phyloP scores from a whole-genome alignment of 1,140 invertebrate species.

The Platyscapa corneri region DNA sequence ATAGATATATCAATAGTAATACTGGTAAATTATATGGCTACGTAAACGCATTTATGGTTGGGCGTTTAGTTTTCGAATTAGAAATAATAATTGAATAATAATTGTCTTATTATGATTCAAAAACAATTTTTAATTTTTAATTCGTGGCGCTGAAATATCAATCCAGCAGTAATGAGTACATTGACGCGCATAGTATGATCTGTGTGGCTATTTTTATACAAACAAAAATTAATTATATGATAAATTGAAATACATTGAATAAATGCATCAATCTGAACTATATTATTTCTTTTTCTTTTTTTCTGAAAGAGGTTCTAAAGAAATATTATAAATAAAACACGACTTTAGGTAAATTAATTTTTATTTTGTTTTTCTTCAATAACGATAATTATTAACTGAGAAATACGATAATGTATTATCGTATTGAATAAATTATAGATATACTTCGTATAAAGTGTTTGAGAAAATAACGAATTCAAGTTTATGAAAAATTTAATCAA shows the following conservation, averaged over 20 bases:
- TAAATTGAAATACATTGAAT: slow-evolving; percentile 29
- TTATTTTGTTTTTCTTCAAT: neutral
- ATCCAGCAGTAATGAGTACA: neutral
- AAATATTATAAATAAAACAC: neutral
- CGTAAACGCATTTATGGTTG: slow-evolving; percentile 55
- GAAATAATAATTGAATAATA: no score
- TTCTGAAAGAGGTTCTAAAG: slow-evolving; percentile 46
- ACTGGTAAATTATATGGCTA: slow-evolving; percentile 73
- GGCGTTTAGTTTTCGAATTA: slow-evolving; percentile 21
- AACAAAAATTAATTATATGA: slow-evolving; percentile 53
- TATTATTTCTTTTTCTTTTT: neutral
- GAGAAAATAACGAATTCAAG: no score
- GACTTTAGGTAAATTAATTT: neutral
- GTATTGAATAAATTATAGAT: no score
- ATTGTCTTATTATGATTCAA: neutral
- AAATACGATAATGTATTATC: no score
- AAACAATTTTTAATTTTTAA: slow-evolving; percentile 4
- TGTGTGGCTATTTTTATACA: slow-evolving; percentile 20
- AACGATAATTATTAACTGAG: no score
- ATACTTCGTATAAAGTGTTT: no score
- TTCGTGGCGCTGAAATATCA: neutral
- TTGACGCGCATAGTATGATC: neutral
- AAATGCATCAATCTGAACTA: neutral
- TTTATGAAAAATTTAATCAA: no score
- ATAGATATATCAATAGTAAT: slow-evolving; percentile 63